Evolutionary conservation across 2,113 vertebrate genomes (phyloP).

Genomic region (Rhinoderma darwinii): DNA sequence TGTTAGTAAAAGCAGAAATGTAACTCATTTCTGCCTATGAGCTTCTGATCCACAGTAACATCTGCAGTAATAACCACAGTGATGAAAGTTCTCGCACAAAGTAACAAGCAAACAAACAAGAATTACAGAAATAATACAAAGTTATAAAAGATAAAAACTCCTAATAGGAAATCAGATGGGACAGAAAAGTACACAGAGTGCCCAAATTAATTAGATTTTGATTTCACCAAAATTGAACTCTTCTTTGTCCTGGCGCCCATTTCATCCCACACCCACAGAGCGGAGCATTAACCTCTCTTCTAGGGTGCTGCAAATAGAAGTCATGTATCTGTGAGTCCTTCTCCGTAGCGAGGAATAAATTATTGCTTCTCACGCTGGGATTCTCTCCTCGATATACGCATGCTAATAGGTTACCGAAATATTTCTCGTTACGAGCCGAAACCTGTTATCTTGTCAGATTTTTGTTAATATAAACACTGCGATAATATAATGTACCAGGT

Average conservation of each 20-base stretch:
- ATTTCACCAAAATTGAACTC: not conserved
- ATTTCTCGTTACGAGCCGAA: not conserved
- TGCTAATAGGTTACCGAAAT: slow-evolving; percentile 6
- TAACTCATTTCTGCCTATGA: too few species aligned
- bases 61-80: too few species aligned
- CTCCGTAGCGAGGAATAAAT: not conserved
- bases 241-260: not conserved
- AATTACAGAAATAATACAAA: not conserved
- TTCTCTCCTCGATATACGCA: not conserved
- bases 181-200: not conserved
- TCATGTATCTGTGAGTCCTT: slow-evolving; percentile 6
- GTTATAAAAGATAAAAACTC: not conserved
- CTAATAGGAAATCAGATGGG: not conserved
- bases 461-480: too few species aligned
- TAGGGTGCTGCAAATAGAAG: not conserved
- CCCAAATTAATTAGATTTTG: not conserved
- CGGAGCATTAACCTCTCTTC: not conserved
- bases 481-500: too few species aligned
- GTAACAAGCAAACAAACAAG: not conserved
- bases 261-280: not conserved
- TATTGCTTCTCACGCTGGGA: slow-evolving; percentile 2
- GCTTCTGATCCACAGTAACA: too few species aligned
- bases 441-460: not conserved
- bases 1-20: too few species aligned
- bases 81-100: not conserved